These are phyloP conservation scores for Mandrillus leucophaeus DNA, from an alignment of 2,113 vertebrate species.

Conservation along the genomic window DNA sequence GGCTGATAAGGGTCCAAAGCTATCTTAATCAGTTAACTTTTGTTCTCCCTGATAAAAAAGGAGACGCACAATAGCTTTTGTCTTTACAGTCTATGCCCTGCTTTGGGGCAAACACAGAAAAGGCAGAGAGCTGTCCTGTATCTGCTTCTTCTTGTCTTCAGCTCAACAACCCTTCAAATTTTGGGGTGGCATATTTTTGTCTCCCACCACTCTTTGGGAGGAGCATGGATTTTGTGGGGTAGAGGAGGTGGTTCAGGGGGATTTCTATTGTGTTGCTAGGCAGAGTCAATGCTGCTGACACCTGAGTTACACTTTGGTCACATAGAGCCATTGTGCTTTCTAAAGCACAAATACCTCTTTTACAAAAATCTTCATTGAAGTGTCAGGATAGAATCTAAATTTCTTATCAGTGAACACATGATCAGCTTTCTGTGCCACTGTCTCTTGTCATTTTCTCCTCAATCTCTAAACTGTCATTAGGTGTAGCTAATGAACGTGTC, in stretches of 20 bases:
- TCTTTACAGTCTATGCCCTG: not conserved
- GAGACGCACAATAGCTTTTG: not conserved
- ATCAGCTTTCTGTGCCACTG: fast-evolving
- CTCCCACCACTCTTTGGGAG: not conserved
- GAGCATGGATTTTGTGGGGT: not conserved
- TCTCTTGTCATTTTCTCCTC: not conserved
- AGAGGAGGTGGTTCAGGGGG: not conserved
- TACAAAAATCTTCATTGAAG: not conserved
- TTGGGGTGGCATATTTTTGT: not conserved
- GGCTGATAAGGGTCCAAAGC: not conserved
- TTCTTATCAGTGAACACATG: not conserved
- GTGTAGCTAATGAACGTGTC: not conserved
- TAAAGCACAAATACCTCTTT: not conserved
- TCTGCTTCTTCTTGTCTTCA: not conserved
- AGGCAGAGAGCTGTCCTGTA: not conserved
- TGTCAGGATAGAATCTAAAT: not conserved
- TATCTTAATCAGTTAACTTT: not conserved
- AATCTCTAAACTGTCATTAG: not conserved
- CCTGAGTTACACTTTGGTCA: not conserved
- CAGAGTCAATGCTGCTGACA: not conserved
- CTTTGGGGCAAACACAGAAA: not conserved
- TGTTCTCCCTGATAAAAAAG: not conserved
- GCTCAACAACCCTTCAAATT: not conserved
- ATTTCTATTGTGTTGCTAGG: not conserved
- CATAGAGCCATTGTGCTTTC: not conserved